A percentile compares a stretch with the other conserved stretches of the same genome.
Conservation (phyloP, 2,113 vertebrate genomes). For the Poecile atricapillus region DNA sequence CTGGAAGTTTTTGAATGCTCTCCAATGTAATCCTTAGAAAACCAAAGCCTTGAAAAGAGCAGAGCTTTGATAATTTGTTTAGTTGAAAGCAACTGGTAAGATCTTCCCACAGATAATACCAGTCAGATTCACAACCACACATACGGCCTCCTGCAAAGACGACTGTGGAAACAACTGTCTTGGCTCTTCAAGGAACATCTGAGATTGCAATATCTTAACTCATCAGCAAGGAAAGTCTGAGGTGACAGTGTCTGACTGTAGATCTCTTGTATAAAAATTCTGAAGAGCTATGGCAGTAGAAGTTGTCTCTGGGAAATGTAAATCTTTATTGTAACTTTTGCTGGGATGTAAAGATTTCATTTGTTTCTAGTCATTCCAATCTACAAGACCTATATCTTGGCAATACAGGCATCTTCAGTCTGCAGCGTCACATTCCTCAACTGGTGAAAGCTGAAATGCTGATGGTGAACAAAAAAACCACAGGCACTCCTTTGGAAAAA, state of each 20-base stretch:
- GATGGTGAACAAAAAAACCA: neutral
- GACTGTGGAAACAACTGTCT: fast-evolving
- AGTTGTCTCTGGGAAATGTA: neutral
- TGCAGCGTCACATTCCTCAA: neutral
- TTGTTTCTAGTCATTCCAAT: neutral
- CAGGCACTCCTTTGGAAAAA: neutral
- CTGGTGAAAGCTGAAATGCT: neutral
- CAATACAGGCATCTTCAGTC: neutral
- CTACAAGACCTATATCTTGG: neutral
- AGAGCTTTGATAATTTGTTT: neutral
- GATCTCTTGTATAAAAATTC: neutral
- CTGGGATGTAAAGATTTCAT: neutral
- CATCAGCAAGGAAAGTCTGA: fast-evolving
- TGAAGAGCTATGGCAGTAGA: neutral
- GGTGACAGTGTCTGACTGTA: neutral
- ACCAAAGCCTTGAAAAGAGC: neutral
- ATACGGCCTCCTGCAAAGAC: neutral
- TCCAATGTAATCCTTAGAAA: fast-evolving
- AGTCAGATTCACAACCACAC: neutral
- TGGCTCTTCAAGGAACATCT: neutral
- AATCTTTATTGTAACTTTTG: neutral
- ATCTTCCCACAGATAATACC: neutral
- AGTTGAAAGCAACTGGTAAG: neutral
- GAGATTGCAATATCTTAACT: neutral
- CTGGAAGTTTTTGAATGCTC: neutral